Evolutionary conservation across 1,140 invertebrate species (phyloP).

Genomic region (Zaprionus africanus): DNA sequence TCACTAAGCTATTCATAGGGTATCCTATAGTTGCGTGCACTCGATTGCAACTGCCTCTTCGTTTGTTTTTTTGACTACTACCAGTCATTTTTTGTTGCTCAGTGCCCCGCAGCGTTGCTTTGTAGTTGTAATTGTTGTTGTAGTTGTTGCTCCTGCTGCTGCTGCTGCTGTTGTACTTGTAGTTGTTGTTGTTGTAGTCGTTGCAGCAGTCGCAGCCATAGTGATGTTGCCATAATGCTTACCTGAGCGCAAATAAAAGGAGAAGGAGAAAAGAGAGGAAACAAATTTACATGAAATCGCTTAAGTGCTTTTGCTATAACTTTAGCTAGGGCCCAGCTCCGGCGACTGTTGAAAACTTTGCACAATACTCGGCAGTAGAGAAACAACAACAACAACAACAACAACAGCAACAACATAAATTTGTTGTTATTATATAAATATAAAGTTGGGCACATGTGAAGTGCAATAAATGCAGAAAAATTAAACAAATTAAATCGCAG

Average conservation of each 20-base stretch:
- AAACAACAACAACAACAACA: conserved; percentile 9
- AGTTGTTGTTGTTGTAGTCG: conserved; percentile 7
- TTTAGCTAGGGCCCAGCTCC: conserved; percentile 41
- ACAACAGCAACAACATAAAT: conserved; percentile 16
- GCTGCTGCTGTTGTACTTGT: conserved; percentile 39
- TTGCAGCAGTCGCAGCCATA: conserved; percentile 49
- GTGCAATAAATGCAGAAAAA: conserved; percentile 64
- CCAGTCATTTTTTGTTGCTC: conserved; percentile 41
- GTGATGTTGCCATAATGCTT: conserved; percentile 78
- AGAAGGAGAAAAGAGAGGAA: conserved; percentile 3
- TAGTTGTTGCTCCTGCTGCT: conserved; percentile 40
- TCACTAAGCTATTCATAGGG: background rate
- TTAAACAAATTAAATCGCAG: conserved; percentile 68
- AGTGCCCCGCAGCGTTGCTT: conserved; percentile 44
- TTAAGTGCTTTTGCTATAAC: conserved; percentile 76
- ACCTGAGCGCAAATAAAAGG: conserved; percentile 68
- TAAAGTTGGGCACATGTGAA: conserved; percentile 56
- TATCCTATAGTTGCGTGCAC: background rate
- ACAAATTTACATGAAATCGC: conserved; percentile 77
- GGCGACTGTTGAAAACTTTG: conserved; percentile 43
- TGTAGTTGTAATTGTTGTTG: conserved; percentile 37
- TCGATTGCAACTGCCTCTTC: background rate
- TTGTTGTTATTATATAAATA: conserved; percentile 46
- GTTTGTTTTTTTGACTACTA: conserved; percentile 25
- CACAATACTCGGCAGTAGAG: conserved; percentile 15